Percentiles rank a stretch among this genome's conserved stretches.
These are phyloP conservation scores for Phortica variegata DNA, from an alignment of 1,140 invertebrate species.

Conservation along the genomic window DNA sequence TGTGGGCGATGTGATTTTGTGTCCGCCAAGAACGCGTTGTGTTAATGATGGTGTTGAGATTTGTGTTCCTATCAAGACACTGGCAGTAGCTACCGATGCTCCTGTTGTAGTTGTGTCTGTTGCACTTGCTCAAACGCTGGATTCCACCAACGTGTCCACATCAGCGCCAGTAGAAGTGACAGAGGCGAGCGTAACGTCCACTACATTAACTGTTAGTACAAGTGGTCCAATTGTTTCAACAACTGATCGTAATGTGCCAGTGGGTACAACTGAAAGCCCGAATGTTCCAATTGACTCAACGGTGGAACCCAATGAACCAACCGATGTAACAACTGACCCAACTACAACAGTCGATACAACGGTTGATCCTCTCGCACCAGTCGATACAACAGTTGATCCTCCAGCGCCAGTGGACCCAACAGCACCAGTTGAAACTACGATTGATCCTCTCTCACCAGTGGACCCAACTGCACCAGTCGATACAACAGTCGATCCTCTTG, in stretches of 20 bases:
- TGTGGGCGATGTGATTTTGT: conserved; percentile 20
- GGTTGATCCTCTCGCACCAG: conserved; percentile 7
- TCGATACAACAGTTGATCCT: conserved; percentile 4
- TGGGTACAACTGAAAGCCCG: conserved; percentile 3
- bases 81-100: conserved; percentile 22
- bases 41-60: conserved; percentile 45
- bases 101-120: conserved; percentile 32
- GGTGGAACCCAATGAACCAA: conserved; percentile 7
- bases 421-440: conserved; percentile 2
- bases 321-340: conserved; percentile 1
- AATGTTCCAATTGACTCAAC: no score
- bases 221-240: conserved; percentile 6
- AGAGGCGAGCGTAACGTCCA: conserved; percentile 1
- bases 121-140: conserved; percentile 22
- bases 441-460: conserved; percentile 7
- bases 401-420: conserved; percentile 3
- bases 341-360: background rate
- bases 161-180: conserved; percentile 10
- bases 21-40: conserved; percentile 33
- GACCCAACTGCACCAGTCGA: conserved; percentile 5
- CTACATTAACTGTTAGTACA: background rate
- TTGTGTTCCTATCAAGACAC: conserved; percentile 33
- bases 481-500: conserved; percentile 2
- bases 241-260: conserved; percentile 3
- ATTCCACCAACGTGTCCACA: conserved; percentile 8